A percentile compares a stretch with the other conserved stretches of the same genome.
phyloP scores from a whole-genome alignment of 2,888 invertebrate species.

The Psylliodes chrysocephalus region DNA sequence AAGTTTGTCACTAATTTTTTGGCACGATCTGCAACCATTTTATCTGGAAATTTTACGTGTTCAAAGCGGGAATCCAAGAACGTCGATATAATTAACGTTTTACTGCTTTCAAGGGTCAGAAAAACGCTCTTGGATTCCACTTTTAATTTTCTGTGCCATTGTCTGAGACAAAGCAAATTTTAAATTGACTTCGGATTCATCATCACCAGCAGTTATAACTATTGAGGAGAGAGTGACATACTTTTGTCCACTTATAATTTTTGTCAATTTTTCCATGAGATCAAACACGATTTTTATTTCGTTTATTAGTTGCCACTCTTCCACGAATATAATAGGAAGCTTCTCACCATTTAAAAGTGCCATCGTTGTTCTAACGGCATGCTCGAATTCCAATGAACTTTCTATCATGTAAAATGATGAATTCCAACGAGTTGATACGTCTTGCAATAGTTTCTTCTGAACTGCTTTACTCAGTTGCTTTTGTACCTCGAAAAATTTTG shows the following conservation, averaged over 20 bases:
- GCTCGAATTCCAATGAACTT: slow-evolving; percentile 24
- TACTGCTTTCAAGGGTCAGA: slow-evolving; percentile 19
- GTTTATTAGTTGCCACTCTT: slow-evolving; percentile 30
- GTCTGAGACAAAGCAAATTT: slow-evolving; percentile 7
- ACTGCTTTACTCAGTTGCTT: slow-evolving; percentile 3
- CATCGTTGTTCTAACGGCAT: slow-evolving; percentile 23
- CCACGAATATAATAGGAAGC: slow-evolving; percentile 9
- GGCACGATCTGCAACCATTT: neutral
- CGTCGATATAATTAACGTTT: slow-evolving; percentile 6
- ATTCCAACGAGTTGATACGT: slow-evolving; percentile 30
- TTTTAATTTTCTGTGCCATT: slow-evolving; percentile 5
- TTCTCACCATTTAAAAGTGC: slow-evolving; percentile 19
- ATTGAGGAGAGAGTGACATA: too few species aligned
- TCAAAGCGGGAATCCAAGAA: slow-evolving; percentile 33
- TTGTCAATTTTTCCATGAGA: slow-evolving; percentile 9
- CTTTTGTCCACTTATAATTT: too few species aligned
- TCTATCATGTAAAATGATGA: slow-evolving; percentile 27
- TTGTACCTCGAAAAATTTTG: slow-evolving; percentile 28
- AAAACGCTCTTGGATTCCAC: slow-evolving; percentile 12
- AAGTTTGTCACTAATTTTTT: neutral
- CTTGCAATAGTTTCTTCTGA: slow-evolving; percentile 31
- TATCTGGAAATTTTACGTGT: slow-evolving; percentile 5
- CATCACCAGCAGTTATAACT: slow-evolving; percentile 24
- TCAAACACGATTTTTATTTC: slow-evolving; percentile 23
- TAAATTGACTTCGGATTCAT: too few species aligned